phyloP scores from a whole-genome alignment of 2,888 invertebrate genomes.

The Meteorus colon region DNA sequence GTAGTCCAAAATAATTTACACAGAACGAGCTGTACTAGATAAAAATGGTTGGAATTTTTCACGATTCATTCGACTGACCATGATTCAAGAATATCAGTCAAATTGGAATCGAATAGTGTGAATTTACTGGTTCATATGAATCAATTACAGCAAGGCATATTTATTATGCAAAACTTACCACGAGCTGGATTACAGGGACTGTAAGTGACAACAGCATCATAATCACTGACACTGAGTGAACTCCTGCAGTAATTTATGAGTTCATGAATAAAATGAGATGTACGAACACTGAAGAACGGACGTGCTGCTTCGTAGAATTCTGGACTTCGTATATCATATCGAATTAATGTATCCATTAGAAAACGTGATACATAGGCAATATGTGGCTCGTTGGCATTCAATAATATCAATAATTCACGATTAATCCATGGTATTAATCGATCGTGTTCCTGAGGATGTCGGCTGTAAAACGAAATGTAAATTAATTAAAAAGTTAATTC shows the following conservation, averaged over 20 bases:
- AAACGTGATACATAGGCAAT: constrained; percentile 81
- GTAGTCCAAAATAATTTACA: too few relatives aligned
- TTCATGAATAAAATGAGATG: constrained; percentile 93
- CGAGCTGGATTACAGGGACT: constrained; percentile 64
- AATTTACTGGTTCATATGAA: too few relatives aligned
- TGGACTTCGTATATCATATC: constrained; percentile 80
- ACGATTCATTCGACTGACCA: too few relatives aligned
- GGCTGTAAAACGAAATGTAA: constrained; percentile 74
- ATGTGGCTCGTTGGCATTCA: constrained; percentile 79
- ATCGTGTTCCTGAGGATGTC: constrained; percentile 86
- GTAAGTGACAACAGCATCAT: constrained; percentile 83
- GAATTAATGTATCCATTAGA: constrained; percentile 81
- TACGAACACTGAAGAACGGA: constrained; percentile 81
- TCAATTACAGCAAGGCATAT: neutral
- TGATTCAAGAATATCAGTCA: too few relatives aligned
- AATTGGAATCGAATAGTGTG: too few relatives aligned
- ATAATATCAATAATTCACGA: constrained; percentile 86
- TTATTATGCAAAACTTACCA: constrained; percentile 15
- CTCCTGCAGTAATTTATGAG: constrained; percentile 90
- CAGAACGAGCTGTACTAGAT: too few relatives aligned
- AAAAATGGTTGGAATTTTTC: too few relatives aligned
- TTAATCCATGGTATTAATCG: constrained; percentile 92
- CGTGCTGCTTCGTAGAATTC: constrained; percentile 83
- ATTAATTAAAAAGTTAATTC: constrained; percentile 18
- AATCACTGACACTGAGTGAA: constrained; percentile 89